These are phyloP conservation scores for Malurus cyaneus DNA, from an alignment of 2,113 vertebrate genomes.

Conservation along the genomic window DNA sequence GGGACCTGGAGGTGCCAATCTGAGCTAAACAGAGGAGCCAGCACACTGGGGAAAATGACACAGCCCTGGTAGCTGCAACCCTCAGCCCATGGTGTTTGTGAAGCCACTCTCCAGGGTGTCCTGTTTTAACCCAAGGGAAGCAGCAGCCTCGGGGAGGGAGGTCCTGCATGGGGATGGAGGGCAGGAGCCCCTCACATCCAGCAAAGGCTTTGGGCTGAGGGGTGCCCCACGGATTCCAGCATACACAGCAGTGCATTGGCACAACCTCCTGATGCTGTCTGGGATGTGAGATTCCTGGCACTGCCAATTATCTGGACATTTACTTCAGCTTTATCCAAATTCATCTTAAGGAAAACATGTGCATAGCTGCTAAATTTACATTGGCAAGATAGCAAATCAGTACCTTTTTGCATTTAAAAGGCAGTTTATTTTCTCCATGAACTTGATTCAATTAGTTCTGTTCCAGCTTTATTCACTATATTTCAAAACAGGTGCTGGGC, in stretches of 20 bases:
- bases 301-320: background rate
- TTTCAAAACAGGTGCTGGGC: background rate
- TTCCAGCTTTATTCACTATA: background rate
- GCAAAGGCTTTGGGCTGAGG: background rate
- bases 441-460: background rate
- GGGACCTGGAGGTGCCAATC: background rate
- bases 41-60: background rate
- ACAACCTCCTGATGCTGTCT: background rate
- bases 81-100: background rate
- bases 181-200: background rate
- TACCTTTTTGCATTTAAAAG: background rate
- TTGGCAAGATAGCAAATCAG: background rate
- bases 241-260: accelerated
- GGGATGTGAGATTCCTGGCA: background rate
- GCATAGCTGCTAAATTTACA: background rate
- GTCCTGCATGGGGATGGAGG: too few relatives aligned
- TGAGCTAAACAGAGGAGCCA: background rate
- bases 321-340: background rate
- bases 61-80: background rate
- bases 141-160: background rate
- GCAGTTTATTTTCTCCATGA: background rate
- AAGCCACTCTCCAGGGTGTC: background rate
- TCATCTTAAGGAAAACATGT: background rate
- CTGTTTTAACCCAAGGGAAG: background rate
- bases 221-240: background rate